Conservation (phyloP, 2,113 vertebrate species). For the Onychostoma macrolepis region DNA sequence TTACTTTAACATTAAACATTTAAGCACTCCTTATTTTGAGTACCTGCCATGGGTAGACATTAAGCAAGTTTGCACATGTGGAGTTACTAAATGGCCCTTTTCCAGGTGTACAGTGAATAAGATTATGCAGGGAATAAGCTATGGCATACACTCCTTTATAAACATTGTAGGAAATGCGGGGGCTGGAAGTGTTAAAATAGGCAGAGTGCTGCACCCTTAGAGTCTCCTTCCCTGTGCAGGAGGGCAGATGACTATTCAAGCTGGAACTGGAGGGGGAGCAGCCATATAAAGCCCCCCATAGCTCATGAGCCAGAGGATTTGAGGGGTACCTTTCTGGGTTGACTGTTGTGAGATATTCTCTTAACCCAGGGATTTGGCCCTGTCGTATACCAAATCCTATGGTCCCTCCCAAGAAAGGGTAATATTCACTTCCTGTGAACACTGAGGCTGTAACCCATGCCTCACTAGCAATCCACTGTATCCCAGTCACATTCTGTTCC, state of each 20-base stretch:
- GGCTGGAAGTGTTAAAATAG: conserved; percentile 73
- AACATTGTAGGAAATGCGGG: conserved; percentile 73
- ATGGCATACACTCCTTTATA: conserved; percentile 75
- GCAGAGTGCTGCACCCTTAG: conserved; percentile 66
- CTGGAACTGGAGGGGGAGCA: conserved; percentile 59
- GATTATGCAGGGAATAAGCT: conserved; percentile 77
- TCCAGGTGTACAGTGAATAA: conserved; percentile 68
- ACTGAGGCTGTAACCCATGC: conserved; percentile 77
- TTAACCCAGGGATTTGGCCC: conserved; percentile 69
- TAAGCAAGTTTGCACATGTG: conserved; percentile 69
- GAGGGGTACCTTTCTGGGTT: conserved; percentile 67
- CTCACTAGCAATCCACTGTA: conserved; percentile 80
- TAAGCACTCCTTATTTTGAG: neutral
- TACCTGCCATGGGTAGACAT: conserved; percentile 78
- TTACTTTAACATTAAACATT: neutral
- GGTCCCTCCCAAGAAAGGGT: conserved; percentile 74
- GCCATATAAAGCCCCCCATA: conserved; percentile 75
- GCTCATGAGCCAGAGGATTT: conserved; percentile 69
- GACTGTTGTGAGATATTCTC: conserved; percentile 69
- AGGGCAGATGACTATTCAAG: conserved; percentile 45
- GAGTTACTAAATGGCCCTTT: conserved; percentile 72
- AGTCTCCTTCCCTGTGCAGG: conserved; percentile 69
- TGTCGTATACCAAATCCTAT: conserved; percentile 75
- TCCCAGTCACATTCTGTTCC: conserved; percentile 73
- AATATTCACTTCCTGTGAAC: conserved; percentile 70